Evolutionary conservation across 2,888 invertebrate genomes (phyloP), one percentile per base, ranked within the genome.

Genomic region (Abrostola triplasia): DNA sequence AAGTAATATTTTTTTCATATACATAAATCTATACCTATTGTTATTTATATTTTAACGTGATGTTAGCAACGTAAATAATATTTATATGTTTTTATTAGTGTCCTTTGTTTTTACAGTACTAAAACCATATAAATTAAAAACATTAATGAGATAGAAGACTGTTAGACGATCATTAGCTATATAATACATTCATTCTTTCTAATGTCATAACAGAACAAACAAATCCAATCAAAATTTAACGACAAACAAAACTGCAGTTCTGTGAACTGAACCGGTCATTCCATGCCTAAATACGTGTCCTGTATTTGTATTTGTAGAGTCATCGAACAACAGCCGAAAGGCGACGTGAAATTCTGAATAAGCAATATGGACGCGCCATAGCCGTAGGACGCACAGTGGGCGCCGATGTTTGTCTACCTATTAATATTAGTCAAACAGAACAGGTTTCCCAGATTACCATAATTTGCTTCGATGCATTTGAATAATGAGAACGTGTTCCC

Each of bases 401-500:
- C 81, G 78, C 81, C 85, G 84, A 89, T 90, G 90, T 91, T 92
- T 93, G 92, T 90, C 77, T 78, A 76, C 83, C 86, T 83, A 92
- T 92, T 93, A 93, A 92, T 93, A 93, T 93, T 92, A 88, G 88
- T 90, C 92, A 93, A 92, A 93, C 93, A 92, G 93, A 92, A 87
- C 93, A 93, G 93, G 92, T 93, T 92, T 87, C 90, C 85, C 92
- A 91, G 93, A 94, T 93, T 94, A 94, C 92, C 93, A 94, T 94
- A 93, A 93, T 94, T 93, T 93, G 93, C 92, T 94, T 92, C 92
- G 90, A 90, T 94, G 93, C 93, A 93, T 93, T 93, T 93, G 93
- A 93, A 94, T 94, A 93, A 93, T 94, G 92, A 92, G 92, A 88
- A 90, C 92, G 91, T 90, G 92, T 90, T 89, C 88, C 90, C 85